Conservation (phyloP, 2,888 invertebrate species). For the Lochmaea crataegi region DNA sequence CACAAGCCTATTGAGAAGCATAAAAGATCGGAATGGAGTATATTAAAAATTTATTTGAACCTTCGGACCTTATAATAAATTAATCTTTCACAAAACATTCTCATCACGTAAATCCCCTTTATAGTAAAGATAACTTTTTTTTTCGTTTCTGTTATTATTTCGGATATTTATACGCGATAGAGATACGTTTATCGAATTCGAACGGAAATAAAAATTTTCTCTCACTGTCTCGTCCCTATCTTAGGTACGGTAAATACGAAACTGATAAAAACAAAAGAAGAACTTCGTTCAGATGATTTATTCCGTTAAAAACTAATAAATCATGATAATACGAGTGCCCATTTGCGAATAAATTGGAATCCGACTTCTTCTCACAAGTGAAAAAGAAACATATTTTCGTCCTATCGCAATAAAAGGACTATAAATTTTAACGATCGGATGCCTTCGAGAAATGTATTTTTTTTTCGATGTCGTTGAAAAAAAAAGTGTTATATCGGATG, state of each 20-base stretch:
- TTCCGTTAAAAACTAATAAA: slow-evolving; percentile 47
- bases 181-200: slow-evolving; percentile 54
- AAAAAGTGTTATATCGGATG: not conserved
- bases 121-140: slow-evolving; percentile 46
- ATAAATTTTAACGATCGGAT: slow-evolving; percentile 21
- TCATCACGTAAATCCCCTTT: slow-evolving; percentile 4
- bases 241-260: slow-evolving; percentile 46
- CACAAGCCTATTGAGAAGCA: no score
- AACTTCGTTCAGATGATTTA: slow-evolving; percentile 42
- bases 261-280: slow-evolving; percentile 49
- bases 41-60: no score
- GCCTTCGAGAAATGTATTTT: slow-evolving; percentile 1
- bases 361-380: slow-evolving; percentile 28
- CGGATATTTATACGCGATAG: slow-evolving; percentile 54
- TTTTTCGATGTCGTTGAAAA: slow-evolving; percentile 1
- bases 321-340: slow-evolving; percentile 37
- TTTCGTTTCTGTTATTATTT: slow-evolving; percentile 57
- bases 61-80: not conserved
- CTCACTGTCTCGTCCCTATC: slow-evolving; percentile 3
- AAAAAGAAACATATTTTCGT: slow-evolving; percentile 31
- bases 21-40: no score
- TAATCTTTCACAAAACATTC: not conserved
- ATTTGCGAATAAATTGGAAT: slow-evolving; percentile 37
- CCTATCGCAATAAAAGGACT: slow-evolving; percentile 16
- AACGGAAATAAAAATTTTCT: slow-evolving; percentile 37